Conservation (phyloP, 1,140 invertebrate genomes). For the Drosophila leontia region DNA sequence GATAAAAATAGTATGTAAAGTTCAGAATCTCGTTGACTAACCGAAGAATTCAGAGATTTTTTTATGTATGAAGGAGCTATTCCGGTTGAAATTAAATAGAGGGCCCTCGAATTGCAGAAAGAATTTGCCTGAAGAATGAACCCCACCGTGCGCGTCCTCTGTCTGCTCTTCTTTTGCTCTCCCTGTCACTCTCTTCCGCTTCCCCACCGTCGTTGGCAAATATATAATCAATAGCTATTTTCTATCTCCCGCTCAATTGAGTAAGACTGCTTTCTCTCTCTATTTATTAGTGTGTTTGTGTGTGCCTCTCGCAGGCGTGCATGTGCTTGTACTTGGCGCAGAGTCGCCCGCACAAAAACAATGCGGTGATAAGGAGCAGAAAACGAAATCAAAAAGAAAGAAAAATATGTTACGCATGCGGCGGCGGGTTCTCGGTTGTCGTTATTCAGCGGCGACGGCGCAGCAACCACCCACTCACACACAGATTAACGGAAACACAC, state of each 20-base stretch:
- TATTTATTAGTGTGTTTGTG: conserved; percentile 2
- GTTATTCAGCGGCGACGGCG: conserved; percentile 50
- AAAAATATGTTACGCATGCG: conserved; percentile 72
- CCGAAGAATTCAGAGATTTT: neutral
- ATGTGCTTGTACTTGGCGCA: conserved; percentile 43
- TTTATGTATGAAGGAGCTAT: neutral
- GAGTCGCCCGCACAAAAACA: conserved; percentile 43
- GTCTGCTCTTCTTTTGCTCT: conserved; percentile 8
- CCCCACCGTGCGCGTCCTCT: conserved; percentile 25
- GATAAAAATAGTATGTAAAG: neutral
- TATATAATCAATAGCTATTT: conserved; percentile 48
- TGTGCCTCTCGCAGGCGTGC: neutral
- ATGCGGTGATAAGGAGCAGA: conserved; percentile 39
- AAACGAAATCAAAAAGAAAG: conserved; percentile 38
- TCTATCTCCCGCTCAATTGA: conserved; percentile 21
- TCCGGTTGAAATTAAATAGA: neutral
- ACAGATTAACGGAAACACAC: neutral
- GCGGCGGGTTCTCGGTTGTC: conserved; percentile 37
- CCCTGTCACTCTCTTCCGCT: conserved; percentile 1
- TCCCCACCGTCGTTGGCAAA: conserved; percentile 3
- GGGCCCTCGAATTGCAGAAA: conserved; percentile 8
- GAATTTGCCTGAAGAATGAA: conserved; percentile 7
- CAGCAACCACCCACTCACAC: conserved; percentile 29
- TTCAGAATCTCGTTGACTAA: neutral
- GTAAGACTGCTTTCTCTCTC: conserved; percentile 14